Base-by-base conservation (phyloP, 2,797 vertebrate species). In the Danio aesculapii region DNA sequence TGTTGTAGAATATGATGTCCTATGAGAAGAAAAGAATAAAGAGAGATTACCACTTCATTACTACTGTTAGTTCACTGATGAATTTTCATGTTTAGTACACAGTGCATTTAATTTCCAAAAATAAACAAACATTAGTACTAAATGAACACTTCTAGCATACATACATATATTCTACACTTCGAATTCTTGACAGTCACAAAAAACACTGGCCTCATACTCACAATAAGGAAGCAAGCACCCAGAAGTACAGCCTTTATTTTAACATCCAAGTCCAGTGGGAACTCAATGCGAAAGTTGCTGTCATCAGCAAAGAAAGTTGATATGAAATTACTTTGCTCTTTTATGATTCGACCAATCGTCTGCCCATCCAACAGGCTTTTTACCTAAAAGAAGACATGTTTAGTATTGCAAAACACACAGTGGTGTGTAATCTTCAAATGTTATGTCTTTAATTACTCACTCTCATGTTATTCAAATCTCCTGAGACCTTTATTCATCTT, bases 1-100 rank as follows among this genome's bases (percentile, higher is more conserved):
- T 96, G 87, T 97, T 95, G 10, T 96, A 97, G 90, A 95, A 97
- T 92, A 97, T 95, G 89, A 96, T 97, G 87, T 97, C 96, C 96
- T 97, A 88, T 68, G 66, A 75, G 66, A 59, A n/a, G 53, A 63
- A 53, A 4, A 7, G 6, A 61, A 50, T 4, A 44, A 30, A 30
- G 30, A 30, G 50, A 2, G 49, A 68, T 50, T n/a, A 47, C 4
- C 46, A 19, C 11, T 66, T 14, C 49, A 68, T 21, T 30, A 47
- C 1, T 47, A 30, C 57, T 59, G 19, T 12, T 58, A 21, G 6
- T 30, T 58, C 17, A 19, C 9, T 21, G 9, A 58, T 58, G 57
- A 6, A 5, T 19, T 58, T 58, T 19, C 8, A 57, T 57, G 9
- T 57, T 5, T 5, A 58, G 55, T 58, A 17, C n/a, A 8, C 2